Percentiles rank a stretch among this genome's conserved stretches.
phyloP scores from a whole-genome alignment of 2,888 invertebrate genomes.

The Netelia fuscicornis region DNA sequence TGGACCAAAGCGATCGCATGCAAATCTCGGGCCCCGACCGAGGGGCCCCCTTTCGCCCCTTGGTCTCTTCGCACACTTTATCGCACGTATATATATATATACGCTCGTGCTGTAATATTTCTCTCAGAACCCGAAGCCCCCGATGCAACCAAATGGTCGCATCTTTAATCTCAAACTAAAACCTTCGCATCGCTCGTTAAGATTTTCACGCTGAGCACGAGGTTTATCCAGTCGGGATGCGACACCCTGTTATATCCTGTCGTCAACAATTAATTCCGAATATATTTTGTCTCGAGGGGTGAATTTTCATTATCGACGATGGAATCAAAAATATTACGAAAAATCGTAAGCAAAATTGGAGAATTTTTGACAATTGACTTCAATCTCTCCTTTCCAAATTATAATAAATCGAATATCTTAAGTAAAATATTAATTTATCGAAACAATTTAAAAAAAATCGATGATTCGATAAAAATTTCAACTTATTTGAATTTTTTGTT shows the following conservation, averaged over 20 bases:
- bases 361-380: too few species aligned
- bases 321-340: too few species aligned
- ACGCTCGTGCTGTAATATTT: slow-evolving; percentile 33
- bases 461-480: too few species aligned
- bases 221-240: not conserved
- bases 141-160: slow-evolving; percentile 5
- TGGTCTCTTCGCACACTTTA: slow-evolving; percentile 16
- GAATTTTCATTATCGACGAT: too few species aligned
- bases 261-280: too few species aligned
- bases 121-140: slow-evolving; percentile 33
- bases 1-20: slow-evolving; percentile 83
- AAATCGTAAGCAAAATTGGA: too few species aligned
- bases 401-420: too few species aligned
- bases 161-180: slow-evolving; percentile 66
- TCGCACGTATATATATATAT: slow-evolving; percentile 10
- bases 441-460: too few species aligned
- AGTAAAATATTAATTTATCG: too few species aligned
- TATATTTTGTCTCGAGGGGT: too few species aligned
- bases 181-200: slow-evolving; percentile 8
- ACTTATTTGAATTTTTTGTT: too few species aligned
- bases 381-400: too few species aligned
- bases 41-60: slow-evolving; percentile 48
- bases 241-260: not conserved
- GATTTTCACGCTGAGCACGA: not conserved
- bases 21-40: slow-evolving; percentile 77